A percentile compares a stretch with the other conserved stretches of the same genome.
Evolutionary conservation across 1,140 invertebrate genomes (phyloP).

Genomic region (Drosophila nikananu): DNA sequence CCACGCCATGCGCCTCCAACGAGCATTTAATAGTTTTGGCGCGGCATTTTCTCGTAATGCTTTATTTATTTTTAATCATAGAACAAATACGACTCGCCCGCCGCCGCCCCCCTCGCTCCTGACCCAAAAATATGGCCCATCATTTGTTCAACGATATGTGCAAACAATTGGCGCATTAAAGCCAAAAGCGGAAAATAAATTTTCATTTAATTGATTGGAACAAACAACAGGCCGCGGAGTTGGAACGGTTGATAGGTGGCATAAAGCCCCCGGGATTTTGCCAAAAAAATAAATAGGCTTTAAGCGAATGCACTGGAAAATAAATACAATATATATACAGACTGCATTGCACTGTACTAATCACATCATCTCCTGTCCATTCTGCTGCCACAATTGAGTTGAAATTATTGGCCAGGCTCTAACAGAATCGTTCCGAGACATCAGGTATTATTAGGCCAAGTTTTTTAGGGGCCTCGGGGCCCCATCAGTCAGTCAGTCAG

Average conservation of each 20-base stretch:
- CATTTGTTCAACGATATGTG: slow-evolving; percentile 79
- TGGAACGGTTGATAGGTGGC: slow-evolving; percentile 2
- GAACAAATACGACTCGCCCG: slow-evolving; percentile 70
- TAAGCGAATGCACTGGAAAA: not conserved
- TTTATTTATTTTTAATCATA: slow-evolving; percentile 83
- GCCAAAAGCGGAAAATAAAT: slow-evolving; percentile 52
- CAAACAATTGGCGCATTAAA: slow-evolving; percentile 80
- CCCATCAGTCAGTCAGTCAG: slow-evolving; percentile 18
- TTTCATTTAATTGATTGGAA: slow-evolving; percentile 47
- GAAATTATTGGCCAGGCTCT: slow-evolving; percentile 12
- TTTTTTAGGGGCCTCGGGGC: slow-evolving; percentile 23
- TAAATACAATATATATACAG: not conserved
- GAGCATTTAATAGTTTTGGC: slow-evolving; percentile 78
- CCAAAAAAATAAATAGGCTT: slow-evolving; percentile 31
- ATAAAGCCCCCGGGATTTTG: slow-evolving; percentile 13
- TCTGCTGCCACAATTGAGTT: slow-evolving; percentile 11
- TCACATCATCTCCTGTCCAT: not conserved
- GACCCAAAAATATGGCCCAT: slow-evolving; percentile 66
- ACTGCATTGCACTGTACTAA: not conserved
- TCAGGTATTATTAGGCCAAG: slow-evolving; percentile 37
- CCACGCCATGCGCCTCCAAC: slow-evolving; percentile 28
- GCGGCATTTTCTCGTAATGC: slow-evolving; percentile 69
- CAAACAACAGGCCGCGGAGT: not conserved
- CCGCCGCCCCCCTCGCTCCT: too few species aligned
- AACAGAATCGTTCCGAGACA: slow-evolving; percentile 11